Base-by-base conservation (phyloP, 1,140 invertebrate species). In the Macrostomum lignano region DNA sequence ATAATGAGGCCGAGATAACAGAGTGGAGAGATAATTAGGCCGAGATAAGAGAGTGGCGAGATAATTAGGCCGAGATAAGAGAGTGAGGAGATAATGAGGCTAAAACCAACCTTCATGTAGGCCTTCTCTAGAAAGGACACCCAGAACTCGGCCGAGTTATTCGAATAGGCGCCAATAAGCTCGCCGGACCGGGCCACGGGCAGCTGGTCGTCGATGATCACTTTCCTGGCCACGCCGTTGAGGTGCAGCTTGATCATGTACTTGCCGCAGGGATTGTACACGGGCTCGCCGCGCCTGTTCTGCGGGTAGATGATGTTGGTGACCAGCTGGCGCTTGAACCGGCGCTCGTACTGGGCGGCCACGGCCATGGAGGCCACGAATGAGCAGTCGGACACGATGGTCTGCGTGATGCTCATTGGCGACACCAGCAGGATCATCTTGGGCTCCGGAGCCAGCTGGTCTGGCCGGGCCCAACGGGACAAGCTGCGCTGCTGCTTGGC, bases 71-170 rank as follows among this genome's bases (percentile, higher is more conserved):
- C n/a, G n/a, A n/a, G n/a, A n/a, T n/a, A n/a, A n/a, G n/a, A n/a
- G n/a, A n/a, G n/a, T n/a, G n/a, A n/a, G n/a, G n/a, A n/a, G n/a
- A n/a, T n/a, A n/a, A n/a, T n/a, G n/a, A n/a, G n/a, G n/a, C n/a
- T n/a, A n/a, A n/a, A n/a, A n/a, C n/a, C n/a, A n/a, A n/a, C 78
- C 65, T 93, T 93, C 74, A 93, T 79, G 47, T 93, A 93, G 1
- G 82, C 82, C 54, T 94, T 94, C 60, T 94, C 84, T 15, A 94
- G 55, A 23, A 93, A 58, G 0, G 78, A 84, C 14, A 93, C 76
- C 86, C 84, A 93, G 37, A 93, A 67, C 60, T 94, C 84, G 47
- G 72, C 74, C 46, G 69, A 70, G 52, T 86, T 82, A 41, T 67
- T 78, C 2, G 55, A 56, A 37, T 49, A 57, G 2, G 56, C 57